These are phyloP conservation scores for Synodontis membranacea DNA, from an alignment of 2,113 vertebrate genomes.

Conservation along the genomic window DNA sequence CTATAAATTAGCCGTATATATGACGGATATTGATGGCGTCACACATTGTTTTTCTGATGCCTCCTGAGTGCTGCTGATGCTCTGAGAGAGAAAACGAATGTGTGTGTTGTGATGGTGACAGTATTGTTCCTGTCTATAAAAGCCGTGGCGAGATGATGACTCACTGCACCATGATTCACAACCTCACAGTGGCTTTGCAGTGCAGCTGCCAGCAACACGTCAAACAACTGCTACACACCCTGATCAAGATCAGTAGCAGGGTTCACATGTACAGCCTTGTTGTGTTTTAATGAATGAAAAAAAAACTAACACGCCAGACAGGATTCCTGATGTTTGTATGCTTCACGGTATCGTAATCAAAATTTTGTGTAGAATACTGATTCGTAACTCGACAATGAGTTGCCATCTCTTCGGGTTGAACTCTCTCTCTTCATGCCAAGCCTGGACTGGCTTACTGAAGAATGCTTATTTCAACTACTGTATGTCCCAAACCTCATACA, in stretches of 20 bases:
- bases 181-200: constrained; percentile 20
- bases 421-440: not conserved
- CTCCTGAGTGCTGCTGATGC: constrained; percentile 7
- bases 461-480: not conserved
- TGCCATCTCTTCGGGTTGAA: not conserved
- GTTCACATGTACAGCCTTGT: not conserved
- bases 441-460: too few species aligned
- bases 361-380: not conserved
- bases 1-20: not conserved
- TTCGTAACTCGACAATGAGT: not conserved
- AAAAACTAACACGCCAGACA: not conserved
- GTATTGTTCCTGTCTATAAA: constrained; percentile 45
- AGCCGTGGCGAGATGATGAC: constrained; percentile 44
- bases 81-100: not conserved
- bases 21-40: constrained; percentile 11
- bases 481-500: not conserved
- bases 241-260: not conserved
- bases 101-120: constrained; percentile 14
- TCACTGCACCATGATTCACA: constrained; percentile 58
- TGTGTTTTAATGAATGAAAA: not conserved
- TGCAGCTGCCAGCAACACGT: not conserved
- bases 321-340: not conserved
- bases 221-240: not conserved
- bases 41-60: not conserved
- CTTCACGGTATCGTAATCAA: not conserved